Evolutionary conservation across 1,140 invertebrate species (phyloP), one percentile per base, ranked within the genome.

Genomic region (Capitella teleta): DNA sequence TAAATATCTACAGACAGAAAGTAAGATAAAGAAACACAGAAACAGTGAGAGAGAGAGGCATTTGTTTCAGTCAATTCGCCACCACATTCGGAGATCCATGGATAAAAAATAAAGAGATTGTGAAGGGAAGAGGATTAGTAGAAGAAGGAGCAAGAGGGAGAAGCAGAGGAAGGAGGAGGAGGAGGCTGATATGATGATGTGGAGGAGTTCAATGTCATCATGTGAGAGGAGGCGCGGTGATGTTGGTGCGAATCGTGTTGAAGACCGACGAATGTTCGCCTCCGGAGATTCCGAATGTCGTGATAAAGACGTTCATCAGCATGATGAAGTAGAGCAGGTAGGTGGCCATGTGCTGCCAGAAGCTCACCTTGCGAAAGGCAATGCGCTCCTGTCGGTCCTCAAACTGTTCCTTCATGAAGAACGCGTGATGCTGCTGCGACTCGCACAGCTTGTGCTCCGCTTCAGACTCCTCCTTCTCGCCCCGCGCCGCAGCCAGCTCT

Each of bases 271-370:
- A 5, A 32, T 47, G 2, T n/a, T 47, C 36, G 28, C 52, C 52
- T 5, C 51, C 47, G 12, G 53, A 54, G 19, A 54, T 54, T 28
- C 53, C 53, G 43, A 54, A 54, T 28, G 53, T 54, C n/a, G 53
- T 54, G 48, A 54, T 54, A 37, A 54, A 54, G 28, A 54, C 43
- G 25, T 54, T 54, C 32, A 54, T 53, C 12, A 54, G 41, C 48
- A 50, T 51, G 24, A 54, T 37, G 37, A 54, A 54, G 32, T 54
- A 54, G 30, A 54, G 48, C 18, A 54, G 48, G 32, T 54, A 54
- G 30, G 53, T 54, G 18, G 47, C 53, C 40, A 54, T 46, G 47
- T 54, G 53, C 41, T 54, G 53, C 53, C 53, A 54, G 48, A 54
- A 54, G 2, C 37, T 40, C 30, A 53, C 45, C 47, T 53, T 40